Conservation (phyloP, 2,113 vertebrate species). For the Galeopterus variegatus region DNA sequence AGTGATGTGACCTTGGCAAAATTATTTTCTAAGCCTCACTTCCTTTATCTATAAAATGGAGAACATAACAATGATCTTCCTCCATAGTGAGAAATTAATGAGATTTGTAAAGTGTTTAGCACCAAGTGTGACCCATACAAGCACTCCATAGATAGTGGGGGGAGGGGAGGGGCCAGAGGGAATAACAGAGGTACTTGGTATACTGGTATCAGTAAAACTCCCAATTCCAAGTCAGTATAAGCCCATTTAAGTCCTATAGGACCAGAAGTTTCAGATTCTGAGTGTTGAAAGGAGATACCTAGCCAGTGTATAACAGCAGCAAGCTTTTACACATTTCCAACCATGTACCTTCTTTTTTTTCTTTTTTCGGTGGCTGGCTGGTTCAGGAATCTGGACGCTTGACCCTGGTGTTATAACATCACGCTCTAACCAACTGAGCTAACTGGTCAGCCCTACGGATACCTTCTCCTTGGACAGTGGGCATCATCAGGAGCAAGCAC, state of each 20-base stretch:
- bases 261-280: conserved; percentile 8
- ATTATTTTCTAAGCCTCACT: neutral
- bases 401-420: no score
- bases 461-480: neutral
- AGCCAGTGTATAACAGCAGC: neutral
- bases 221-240: neutral
- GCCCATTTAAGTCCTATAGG: neutral
- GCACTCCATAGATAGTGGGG: neutral
- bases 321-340: neutral
- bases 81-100: conserved; percentile 9
- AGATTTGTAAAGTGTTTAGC: neutral
- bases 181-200: no score
- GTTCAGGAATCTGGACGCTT: no score
- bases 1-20: neutral
- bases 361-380: no score
- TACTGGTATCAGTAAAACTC: neutral
- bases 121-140: neutral
- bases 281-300: neutral
- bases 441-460: no score
- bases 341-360: neutral
- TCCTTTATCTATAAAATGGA: conserved; percentile 17
- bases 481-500: neutral
- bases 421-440: no score
- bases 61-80: neutral
- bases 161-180: neutral